These are phyloP conservation scores for Calidris pugnax DNA, from an alignment of 2,113 vertebrate species.

Conservation along the genomic window DNA sequence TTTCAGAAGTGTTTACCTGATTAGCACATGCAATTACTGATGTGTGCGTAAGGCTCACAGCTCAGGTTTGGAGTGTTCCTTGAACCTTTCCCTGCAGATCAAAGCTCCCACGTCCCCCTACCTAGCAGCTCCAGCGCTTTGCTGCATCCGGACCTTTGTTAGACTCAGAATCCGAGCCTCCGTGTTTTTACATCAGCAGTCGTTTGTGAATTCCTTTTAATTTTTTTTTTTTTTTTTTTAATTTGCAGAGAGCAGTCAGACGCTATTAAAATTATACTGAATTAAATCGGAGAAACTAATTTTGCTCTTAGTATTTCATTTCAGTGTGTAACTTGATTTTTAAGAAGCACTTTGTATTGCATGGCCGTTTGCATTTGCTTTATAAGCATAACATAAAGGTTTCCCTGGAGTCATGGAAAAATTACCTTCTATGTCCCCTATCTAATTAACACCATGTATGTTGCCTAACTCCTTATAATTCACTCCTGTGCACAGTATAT, in stretches of 20 bases:
- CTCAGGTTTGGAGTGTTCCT: background rate
- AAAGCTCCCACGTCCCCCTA: background rate
- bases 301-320: constrained; percentile 64
- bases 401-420: constrained; percentile 69
- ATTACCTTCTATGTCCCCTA: constrained; percentile 65
- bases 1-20: constrained; percentile 40
- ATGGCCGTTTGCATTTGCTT: constrained; percentile 48
- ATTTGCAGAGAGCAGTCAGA: constrained; percentile 60
- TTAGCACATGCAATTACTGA: constrained; percentile 16
- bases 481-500: constrained; percentile 47
- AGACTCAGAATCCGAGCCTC: background rate
- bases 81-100: constrained; percentile 40
- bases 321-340: constrained; percentile 63
- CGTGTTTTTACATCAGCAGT: constrained; percentile 13
- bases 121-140: background rate
- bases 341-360: constrained; percentile 50
- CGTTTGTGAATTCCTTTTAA: constrained; percentile 52
- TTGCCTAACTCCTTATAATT: constrained; percentile 71
- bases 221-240: background rate
- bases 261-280: constrained; percentile 59
- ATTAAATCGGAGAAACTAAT: constrained; percentile 66
- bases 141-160: background rate
- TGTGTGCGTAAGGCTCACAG: constrained; percentile 21
- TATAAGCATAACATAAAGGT: constrained; percentile 65
- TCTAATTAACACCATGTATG: constrained; percentile 73